Conservation (phyloP, 2,888 invertebrate species). For the Lissonota sp. region DNA sequence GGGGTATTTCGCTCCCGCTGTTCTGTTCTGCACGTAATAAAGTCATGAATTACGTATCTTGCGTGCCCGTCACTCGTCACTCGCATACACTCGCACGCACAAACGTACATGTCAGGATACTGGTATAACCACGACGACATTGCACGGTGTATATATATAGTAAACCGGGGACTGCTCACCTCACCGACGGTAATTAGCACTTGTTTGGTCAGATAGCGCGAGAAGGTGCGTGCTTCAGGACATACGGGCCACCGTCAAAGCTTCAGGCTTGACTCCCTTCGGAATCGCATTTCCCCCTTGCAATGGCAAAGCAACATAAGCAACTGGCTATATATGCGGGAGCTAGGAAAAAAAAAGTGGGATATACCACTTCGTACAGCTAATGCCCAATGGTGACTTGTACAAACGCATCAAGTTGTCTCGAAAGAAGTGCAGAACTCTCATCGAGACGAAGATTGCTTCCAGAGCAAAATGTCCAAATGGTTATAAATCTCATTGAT, state of each 20-base stretch:
- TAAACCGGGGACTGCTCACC: slow-evolving; percentile 49
- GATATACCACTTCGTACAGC: slow-evolving; percentile 37
- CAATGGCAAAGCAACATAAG: slow-evolving; percentile 44
- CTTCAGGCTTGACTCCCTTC: slow-evolving; percentile 28
- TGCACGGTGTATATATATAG: slow-evolving; percentile 11
- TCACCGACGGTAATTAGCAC: slow-evolving; percentile 69
- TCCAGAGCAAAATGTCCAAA: no score
- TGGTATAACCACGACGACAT: slow-evolving; percentile 6
- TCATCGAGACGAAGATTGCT: slow-evolving; percentile 1
- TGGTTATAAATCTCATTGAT: no score
- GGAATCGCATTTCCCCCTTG: background rate
- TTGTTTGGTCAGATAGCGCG: slow-evolving; percentile 69
- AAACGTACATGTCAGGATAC: slow-evolving; percentile 20
- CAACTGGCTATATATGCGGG: background rate
- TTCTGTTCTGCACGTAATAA: slow-evolving; percentile 67
- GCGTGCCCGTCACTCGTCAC: slow-evolving; percentile 68
- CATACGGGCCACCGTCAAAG: slow-evolving; percentile 62
- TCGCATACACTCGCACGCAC: slow-evolving; percentile 39
- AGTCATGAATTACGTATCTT: slow-evolving; percentile 71
- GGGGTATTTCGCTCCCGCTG: slow-evolving; percentile 34
- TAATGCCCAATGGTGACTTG: slow-evolving; percentile 46
- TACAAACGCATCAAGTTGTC: slow-evolving; percentile 8
- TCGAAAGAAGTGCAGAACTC: background rate
- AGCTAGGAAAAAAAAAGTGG: slow-evolving; percentile 43
- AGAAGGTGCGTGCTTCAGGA: slow-evolving; percentile 64